Conservation (phyloP, 2,888 invertebrate species). For the Leptinotarsa haldemani region DNA sequence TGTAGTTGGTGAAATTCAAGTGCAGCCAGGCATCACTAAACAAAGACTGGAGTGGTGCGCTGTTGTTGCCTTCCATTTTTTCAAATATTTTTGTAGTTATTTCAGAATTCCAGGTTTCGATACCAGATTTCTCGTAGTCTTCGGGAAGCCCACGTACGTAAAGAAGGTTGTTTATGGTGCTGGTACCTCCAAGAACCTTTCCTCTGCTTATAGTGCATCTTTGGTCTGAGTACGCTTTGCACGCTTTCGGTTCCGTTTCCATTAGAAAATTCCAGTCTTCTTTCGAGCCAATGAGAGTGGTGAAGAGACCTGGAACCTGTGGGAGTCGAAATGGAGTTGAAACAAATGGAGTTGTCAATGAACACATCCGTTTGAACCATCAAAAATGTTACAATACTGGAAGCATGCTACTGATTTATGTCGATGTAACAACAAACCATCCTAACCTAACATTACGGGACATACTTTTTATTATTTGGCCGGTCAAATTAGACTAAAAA, state of each 20-base stretch:
- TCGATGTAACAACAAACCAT: no score
- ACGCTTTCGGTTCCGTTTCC: conserved; percentile 53
- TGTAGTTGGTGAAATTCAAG: conserved; percentile 36
- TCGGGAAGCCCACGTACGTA: conserved; percentile 54
- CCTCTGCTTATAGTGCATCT: conserved; percentile 65
- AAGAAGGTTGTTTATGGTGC: conserved; percentile 67
- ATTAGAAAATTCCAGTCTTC: conserved; percentile 59
- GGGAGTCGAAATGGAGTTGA: background rate
- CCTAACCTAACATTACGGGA: no score
- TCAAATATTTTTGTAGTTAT: conserved; percentile 81
- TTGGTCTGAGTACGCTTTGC: conserved; percentile 48
- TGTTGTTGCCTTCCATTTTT: conserved; percentile 71
- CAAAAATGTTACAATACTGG: background rate
- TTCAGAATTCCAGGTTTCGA: conserved; percentile 68
- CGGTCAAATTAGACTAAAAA: no score
- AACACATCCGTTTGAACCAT: background rate
- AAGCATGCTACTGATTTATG: no score
- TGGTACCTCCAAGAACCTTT: conserved; percentile 67
- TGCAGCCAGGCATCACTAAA: conserved; percentile 42
- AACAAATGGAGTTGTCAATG: background rate
- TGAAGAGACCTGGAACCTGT: conserved; percentile 52
- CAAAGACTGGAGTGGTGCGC: conserved; percentile 26
- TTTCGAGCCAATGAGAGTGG: conserved; percentile 50
- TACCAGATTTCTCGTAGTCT: conserved; percentile 54
- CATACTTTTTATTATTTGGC: no score